Percentiles rank a stretch among this genome's conserved stretches.
phyloP scores from a whole-genome alignment of 2,797 vertebrate species.

The Girardinus metallicus region DNA sequence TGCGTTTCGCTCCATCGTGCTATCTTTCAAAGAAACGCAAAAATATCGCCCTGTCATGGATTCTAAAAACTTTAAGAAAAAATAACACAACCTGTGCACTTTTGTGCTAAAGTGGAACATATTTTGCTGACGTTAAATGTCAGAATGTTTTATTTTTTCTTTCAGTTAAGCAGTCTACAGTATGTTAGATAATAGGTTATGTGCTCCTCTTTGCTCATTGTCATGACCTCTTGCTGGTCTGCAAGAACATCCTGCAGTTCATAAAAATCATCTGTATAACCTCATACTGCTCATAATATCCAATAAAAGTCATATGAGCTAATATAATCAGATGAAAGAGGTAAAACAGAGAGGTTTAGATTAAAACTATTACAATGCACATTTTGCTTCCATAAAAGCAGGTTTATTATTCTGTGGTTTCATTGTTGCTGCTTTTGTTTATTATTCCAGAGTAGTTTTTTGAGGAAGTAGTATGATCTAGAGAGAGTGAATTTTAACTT shows the following conservation, averaged over 20 bases:
- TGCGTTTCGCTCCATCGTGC: conserved; percentile 29
- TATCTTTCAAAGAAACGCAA: conserved; percentile 6
- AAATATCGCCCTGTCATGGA: conserved; percentile 41
- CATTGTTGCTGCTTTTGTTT: neutral
- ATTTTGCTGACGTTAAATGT: conserved; percentile 8
- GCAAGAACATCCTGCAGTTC: conserved; percentile 23
- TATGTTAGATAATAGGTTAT: neutral
- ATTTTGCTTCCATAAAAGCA: neutral
- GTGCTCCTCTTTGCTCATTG: neutral
- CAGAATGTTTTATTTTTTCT: conserved; percentile 19
- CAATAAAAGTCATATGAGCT: neutral
- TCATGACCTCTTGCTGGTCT: neutral
- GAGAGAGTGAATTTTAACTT: neutral
- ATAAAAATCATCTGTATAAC: conserved; percentile 16
- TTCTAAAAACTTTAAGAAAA: conserved; percentile 28
- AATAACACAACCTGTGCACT: conserved; percentile 23
- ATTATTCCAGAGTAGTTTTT: neutral
- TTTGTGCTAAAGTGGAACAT: conserved; percentile 22
- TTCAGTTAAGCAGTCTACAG: conserved; percentile 21
- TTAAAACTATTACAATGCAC: neutral
- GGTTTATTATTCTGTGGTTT: neutral
- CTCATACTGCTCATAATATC: neutral
- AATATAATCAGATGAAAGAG: neutral
- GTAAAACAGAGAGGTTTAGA: neutral
- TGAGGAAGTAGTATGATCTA: neutral